phyloP scores from a whole-genome alignment of 92 coral and sea anemone genomes.

The Actinostola sp. region DNA sequence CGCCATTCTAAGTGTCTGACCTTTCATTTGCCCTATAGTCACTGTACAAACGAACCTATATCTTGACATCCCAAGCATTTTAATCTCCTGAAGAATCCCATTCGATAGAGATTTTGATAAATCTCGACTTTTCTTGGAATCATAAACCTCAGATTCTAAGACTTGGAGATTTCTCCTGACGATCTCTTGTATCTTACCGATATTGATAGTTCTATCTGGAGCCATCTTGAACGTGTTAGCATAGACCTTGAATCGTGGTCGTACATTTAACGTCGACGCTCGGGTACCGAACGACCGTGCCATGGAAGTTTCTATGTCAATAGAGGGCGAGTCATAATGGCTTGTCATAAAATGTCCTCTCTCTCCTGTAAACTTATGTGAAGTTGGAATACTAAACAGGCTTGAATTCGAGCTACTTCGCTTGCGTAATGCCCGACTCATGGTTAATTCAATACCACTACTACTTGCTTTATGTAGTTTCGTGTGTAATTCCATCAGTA shows the following conservation, averaged over 20 bases:
- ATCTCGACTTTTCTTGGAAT: slow-evolving; percentile 74
- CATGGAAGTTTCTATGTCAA: slow-evolving; percentile 55
- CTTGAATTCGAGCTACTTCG: slow-evolving; percentile 77
- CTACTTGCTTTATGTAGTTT: too few relatives aligned
- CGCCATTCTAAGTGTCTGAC: slow-evolving; percentile 79
- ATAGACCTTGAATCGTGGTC: slow-evolving; percentile 20
- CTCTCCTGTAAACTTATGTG: slow-evolving; percentile 53
- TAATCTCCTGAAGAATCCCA: slow-evolving; percentile 77
- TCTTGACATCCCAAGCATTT: slow-evolving; percentile 71
- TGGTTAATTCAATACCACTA: background rate
- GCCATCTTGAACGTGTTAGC: slow-evolving; percentile 77
- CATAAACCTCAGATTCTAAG: slow-evolving; percentile 69
- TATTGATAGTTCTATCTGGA: slow-evolving; percentile 74
- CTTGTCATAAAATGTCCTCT: slow-evolving; percentile 71
- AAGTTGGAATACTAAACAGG: slow-evolving; percentile 59
- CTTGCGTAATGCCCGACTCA: slow-evolving; percentile 43
- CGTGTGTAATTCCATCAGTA: too few relatives aligned
- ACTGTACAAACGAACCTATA: slow-evolving; percentile 88
- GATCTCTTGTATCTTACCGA: slow-evolving; percentile 57
- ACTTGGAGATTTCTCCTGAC: slow-evolving; percentile 74
- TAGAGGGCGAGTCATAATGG: slow-evolving; percentile 75
- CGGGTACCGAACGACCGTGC: slow-evolving; percentile 47
- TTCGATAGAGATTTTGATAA: slow-evolving; percentile 75
- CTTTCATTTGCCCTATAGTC: slow-evolving; percentile 82
- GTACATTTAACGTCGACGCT: slow-evolving; percentile 11